A percentile compares a stretch with the other conserved stretches of the same genome.
Evolutionary conservation across 2,113 vertebrate species (phyloP).

Genomic region (Phoxinus phoxinus): DNA sequence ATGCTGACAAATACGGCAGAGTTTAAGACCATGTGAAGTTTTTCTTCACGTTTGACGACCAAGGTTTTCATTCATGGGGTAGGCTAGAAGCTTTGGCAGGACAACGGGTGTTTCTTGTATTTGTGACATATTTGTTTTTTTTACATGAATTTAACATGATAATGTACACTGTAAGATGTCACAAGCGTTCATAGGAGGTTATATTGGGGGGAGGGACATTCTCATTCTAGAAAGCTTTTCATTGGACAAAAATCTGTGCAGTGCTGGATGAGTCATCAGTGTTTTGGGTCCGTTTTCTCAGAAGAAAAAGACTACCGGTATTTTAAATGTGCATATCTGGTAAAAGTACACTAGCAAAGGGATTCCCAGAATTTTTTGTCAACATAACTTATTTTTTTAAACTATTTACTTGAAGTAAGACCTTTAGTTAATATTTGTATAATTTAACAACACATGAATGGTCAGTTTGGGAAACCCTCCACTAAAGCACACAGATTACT

Average conservation of each 20-base stretch:
- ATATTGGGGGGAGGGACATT: neutral
- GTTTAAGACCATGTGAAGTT: neutral
- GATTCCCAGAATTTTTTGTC: neutral
- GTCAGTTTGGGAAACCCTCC: neutral
- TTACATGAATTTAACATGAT: neutral
- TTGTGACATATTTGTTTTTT: neutral
- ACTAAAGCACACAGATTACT: neutral
- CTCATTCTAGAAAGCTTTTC: neutral
- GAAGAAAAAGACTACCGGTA: neutral
- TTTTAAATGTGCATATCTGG: neutral
- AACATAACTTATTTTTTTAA: neutral
- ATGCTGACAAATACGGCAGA: neutral
- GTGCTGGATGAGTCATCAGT: neutral
- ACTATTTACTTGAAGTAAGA: neutral
- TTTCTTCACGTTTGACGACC: neutral
- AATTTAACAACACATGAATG: neutral
- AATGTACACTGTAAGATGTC: neutral
- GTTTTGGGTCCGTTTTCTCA: neutral
- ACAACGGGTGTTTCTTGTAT: neutral
- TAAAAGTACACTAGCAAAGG: neutral
- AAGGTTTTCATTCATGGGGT: too few species aligned
- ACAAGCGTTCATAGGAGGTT: neutral
- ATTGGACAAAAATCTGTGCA: neutral
- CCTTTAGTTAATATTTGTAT: too few species aligned
- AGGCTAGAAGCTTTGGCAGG: too few species aligned